Base-by-base conservation (phyloP, 1,140 invertebrate genomes). In the Capitella teleta region DNA sequence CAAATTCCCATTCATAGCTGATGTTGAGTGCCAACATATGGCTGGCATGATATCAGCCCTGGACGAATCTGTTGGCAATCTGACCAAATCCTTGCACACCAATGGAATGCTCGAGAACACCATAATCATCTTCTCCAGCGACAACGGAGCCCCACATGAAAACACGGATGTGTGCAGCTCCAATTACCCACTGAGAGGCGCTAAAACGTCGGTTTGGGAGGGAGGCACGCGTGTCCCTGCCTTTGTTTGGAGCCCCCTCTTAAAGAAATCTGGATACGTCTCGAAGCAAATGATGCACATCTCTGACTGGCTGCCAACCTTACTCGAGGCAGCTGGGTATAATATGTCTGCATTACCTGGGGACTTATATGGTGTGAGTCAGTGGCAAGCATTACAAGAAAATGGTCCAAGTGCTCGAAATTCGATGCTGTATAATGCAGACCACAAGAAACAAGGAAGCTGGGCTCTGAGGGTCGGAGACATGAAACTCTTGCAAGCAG, bases 251-350 rank as follows among this genome's bases (percentile, higher is more conserved):
- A 85, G 82, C 5, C 77, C 85, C 36, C 82, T 82, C 75, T 72
- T 78, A 14, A 61, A 66, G 36, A 64, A 58, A 8, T 50, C 56
- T 26, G 58, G 63, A 12, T 66, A 83, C 48, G 74, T 88, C 0
- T 77, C 81, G 0, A 71, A 75, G 0, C 81, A 91, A 58, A 70
- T 80, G 38, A 78, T 93, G 66, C 87, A 93, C 61, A 81, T 94
- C 10, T 76, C 75, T 3, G 91, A 95, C 70, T 94, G 90, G 90
- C 63, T 95, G 24, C 91, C 91, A 0, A 94, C 90, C 0, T 61
- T 95, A 0, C 70, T 70, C 41, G 48, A 51, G 47, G 70, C 69
- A 37, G 73, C 74, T 26, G 75, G 75, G 19, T 75, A 74, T 2
- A 58, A 57, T 64, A 76, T 63, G 10, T 67, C 14, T 42, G 37